Evolutionary conservation across 2,797 vertebrate genomes (phyloP), one percentile per base, ranked within the genome.

Genomic region (Mus minutoides): DNA sequence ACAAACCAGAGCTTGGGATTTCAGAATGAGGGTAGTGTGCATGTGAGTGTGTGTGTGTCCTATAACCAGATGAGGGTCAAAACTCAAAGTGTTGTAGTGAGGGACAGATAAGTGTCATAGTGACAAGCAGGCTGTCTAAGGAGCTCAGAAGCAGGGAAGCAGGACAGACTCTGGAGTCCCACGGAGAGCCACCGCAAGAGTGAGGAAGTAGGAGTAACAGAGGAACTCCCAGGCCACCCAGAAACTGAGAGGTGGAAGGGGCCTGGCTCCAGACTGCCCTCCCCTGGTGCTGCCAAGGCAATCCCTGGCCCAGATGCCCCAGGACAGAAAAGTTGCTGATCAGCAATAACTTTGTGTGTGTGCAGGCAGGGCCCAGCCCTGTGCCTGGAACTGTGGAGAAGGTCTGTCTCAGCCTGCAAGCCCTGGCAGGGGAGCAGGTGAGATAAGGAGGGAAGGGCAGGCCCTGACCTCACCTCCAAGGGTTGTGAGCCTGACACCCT

Each of bases 371-470:
- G 79, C 96, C 96, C 96, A 97, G 92, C 94, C 96, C 88, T 92
- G 91, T 97, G 94, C 94, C 88, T 97, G 94, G 97, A 94, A 95
- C 77, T 52, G 3, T 10, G 43, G 60, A 67, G 77, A 92, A 96
- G 93, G 95, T 93, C 84, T 83, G 97, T 97, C 85, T 49, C 85
- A 88, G 95, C 96, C 94, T 97, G 97, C 85, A 96, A 96, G 92
- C 85, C 80, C 92, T 97, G 97, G 96, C 96, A 93, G 87, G 40
- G 84, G 49, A 77, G 24, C 90, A 16, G 83, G 67, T n/a, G 56
- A 92, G 97, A 98, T 97, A 97, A 97, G 92, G 94, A 82, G 78
- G 96, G 77, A 96, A 93, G 96, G 94, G 88, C 96, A 91, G 94
- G 95, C 80, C 92, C 95, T 0, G 19, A 90, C 93, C 79, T 95